Percentiles rank a stretch among this genome's conserved stretches.
Evolutionary conservation across 2,888 invertebrate genomes (phyloP).

Genomic region (Melinaea marsaeus): DNA sequence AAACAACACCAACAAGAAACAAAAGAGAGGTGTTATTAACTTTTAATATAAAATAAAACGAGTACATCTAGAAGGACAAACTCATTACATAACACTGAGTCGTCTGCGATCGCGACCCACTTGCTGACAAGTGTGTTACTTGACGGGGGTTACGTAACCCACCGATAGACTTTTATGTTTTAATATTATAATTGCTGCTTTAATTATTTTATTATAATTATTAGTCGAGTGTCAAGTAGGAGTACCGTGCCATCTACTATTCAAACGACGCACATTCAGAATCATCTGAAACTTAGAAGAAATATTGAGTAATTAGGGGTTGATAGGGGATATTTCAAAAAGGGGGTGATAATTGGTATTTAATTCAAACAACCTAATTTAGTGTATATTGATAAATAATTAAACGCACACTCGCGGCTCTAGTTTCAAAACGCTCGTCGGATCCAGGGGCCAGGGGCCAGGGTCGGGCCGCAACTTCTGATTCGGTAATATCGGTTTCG

Average conservation of each 20-base stretch:
- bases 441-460: too few species aligned
- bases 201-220: too few species aligned
- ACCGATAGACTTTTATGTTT: background rate
- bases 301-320: too few species aligned
- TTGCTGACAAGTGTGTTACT: conserved; percentile 24
- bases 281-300: too few species aligned
- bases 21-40: background rate
- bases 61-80: conserved; percentile 11
- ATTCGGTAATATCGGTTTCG: conserved; percentile 24
- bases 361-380: too few species aligned
- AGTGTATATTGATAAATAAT: too few species aligned
- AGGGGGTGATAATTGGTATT: too few species aligned
- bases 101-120: conserved; percentile 20
- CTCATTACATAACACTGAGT: conserved; percentile 13
- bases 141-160: background rate
- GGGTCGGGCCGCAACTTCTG: conserved; percentile 1
- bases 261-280: too few species aligned
- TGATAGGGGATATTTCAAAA: too few species aligned
- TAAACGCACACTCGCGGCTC: background rate
- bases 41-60: conserved; percentile 2
- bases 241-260: too few species aligned
- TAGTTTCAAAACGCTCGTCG: background rate
- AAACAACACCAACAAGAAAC: background rate
- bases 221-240: too few species aligned
- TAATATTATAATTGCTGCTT: too few species aligned